These are phyloP conservation scores for Tineola bisselliella DNA, from an alignment of 2,888 invertebrate species.

Conservation along the genomic window DNA sequence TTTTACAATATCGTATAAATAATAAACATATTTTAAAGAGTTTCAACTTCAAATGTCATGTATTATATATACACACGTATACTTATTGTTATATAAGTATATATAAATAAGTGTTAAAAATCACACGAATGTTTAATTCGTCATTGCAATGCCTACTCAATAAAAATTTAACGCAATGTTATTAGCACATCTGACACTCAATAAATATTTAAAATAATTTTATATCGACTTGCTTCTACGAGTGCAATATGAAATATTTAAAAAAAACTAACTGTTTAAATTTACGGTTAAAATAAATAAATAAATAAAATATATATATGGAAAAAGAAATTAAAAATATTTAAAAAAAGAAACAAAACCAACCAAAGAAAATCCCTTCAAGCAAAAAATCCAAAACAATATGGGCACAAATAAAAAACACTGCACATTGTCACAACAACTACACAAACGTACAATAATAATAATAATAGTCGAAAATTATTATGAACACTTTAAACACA, in stretches of 20 bases:
- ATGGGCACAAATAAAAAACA: constrained; percentile 59
- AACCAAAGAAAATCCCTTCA: constrained; percentile 51
- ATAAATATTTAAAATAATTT: not conserved
- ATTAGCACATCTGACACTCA: not conserved
- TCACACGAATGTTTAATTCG: not conserved
- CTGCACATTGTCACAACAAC: constrained; percentile 45
- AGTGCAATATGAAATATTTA: not conserved
- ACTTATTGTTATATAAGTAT: too few species aligned
- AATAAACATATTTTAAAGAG: not conserved
- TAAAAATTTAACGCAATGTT: not conserved
- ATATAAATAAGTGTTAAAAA: constrained; percentile 7
- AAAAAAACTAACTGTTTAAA: too few species aligned
- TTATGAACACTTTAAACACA: constrained; percentile 48
- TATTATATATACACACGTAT: too few species aligned
- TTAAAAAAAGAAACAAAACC: constrained; percentile 42
- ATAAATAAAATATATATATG: too few species aligned
- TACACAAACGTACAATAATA: not conserved
- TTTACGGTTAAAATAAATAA: too few species aligned
- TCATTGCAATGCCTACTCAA: not conserved
- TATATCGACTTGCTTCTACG: not conserved
- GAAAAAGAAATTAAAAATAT: constrained; percentile 18
- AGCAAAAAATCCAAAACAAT: constrained; percentile 63
- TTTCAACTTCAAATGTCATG: not conserved
- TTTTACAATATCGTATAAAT: not conserved
- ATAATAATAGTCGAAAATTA: constrained; percentile 25